phyloP scores from a whole-genome alignment of 2,113 vertebrate species.

The Fregata magnificens region DNA sequence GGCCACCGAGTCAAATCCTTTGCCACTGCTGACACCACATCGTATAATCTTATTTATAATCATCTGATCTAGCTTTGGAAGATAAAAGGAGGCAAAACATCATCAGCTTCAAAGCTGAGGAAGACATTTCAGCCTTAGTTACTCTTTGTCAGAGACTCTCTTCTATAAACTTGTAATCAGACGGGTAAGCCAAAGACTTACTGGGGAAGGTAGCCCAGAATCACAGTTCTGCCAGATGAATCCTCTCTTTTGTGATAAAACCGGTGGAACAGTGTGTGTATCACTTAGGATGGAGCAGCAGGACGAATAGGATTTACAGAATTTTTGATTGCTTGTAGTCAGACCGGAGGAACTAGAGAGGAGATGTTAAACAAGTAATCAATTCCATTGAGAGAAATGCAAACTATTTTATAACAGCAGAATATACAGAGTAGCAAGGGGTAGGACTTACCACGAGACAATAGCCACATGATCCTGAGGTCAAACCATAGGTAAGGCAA shows the following conservation, averaged over 20 bases:
- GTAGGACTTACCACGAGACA: background rate
- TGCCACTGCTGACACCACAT: background rate
- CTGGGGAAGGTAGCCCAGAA: constrained; percentile 80
- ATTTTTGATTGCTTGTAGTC: constrained; percentile 75
- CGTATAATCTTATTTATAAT: background rate
- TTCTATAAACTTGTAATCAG: background rate
- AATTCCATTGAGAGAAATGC: background rate
- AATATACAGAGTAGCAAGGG: background rate
- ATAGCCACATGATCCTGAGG: background rate
- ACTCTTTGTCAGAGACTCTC: background rate
- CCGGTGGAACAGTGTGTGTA: background rate
- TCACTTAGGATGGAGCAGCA: constrained; percentile 70
- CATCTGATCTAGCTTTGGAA: background rate
- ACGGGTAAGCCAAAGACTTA: constrained; percentile 66
- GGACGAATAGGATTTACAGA: constrained; percentile 73
- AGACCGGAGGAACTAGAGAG: constrained; percentile 86
- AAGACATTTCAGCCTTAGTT: background rate
- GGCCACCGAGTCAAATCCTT: background rate
- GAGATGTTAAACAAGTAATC: background rate
- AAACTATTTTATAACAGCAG: background rate
- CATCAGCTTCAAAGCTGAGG: background rate
- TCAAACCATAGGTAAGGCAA: background rate
- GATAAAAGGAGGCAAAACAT: background rate
- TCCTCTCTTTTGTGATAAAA: constrained; percentile 54
- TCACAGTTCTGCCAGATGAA: constrained; percentile 68